A percentile compares a stretch with the other conserved stretches of the same genome.
phyloP scores from a whole-genome alignment of 2,888 invertebrate genomes.

The Geophilus truncorum region DNA sequence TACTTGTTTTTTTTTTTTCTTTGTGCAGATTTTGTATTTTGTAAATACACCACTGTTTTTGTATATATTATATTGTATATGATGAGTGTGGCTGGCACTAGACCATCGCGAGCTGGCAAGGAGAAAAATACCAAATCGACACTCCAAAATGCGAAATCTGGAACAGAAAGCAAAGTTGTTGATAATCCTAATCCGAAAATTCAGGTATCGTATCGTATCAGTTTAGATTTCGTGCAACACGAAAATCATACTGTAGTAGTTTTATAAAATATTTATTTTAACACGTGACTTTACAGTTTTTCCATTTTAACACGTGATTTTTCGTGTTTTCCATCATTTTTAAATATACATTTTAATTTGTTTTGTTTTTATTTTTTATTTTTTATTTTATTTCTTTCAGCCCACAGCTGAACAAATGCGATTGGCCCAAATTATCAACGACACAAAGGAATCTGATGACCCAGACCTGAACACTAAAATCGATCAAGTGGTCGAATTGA shows the following conservation, averaged over 20 bases:
- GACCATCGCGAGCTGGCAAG: slow-evolving; percentile 44
- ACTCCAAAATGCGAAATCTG: slow-evolving; percentile 35
- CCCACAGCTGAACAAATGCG: slow-evolving; percentile 79
- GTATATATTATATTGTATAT: slow-evolving; percentile 47
- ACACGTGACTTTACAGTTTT: no score
- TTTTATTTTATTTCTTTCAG: slow-evolving; percentile 51
- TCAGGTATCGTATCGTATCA: no score
- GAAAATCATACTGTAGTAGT: no score
- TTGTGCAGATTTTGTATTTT: slow-evolving; percentile 42
- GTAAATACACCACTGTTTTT: slow-evolving; percentile 43
- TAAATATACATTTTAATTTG: no score
- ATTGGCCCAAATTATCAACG: slow-evolving; percentile 74
- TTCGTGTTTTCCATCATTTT: no score
- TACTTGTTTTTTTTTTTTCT: no score
- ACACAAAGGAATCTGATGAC: slow-evolving; percentile 57
- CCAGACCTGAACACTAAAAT: slow-evolving; percentile 63
- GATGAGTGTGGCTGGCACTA: slow-evolving; percentile 45
- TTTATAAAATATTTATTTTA: no score
- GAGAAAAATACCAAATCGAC: slow-evolving; percentile 42
- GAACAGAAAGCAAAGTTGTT: slow-evolving; percentile 20
- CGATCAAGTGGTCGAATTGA: slow-evolving; percentile 76
- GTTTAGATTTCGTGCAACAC: no score
- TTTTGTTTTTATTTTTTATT: no score
- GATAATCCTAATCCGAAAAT: slow-evolving; percentile 55
- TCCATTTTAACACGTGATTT: no score